Evolutionary conservation across 2,797 vertebrate genomes (phyloP).

Genomic region (Notoglanidium macrostoma): DNA sequence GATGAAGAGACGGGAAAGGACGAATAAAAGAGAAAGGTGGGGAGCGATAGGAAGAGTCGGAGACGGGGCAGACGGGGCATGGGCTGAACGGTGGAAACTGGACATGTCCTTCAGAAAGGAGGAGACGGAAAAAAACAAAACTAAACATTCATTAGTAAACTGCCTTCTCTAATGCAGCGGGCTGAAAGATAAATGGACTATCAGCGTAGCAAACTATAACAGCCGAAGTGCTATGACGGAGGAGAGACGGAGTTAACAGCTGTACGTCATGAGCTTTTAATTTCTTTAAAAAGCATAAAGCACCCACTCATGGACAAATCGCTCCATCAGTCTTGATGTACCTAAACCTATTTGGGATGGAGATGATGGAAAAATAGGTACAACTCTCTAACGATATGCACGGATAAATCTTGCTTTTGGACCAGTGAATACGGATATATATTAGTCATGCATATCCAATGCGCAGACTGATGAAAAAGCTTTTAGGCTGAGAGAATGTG

Average conservation of each 20-base stretch:
- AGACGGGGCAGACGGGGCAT: not conserved
- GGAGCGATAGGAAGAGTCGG: not conserved
- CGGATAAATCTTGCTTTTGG: not conserved
- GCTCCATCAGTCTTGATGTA: not conserved
- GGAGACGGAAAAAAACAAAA: constrained; percentile 18
- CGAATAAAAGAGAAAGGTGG: not conserved
- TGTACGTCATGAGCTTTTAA: not conserved
- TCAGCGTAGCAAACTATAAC: not conserved
- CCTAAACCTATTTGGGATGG: not conserved
- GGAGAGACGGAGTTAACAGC: not conserved
- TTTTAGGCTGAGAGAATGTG: constrained; percentile 22
- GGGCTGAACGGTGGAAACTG: not conserved
- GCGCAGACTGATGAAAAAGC: constrained; percentile 26
- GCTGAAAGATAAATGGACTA: constrained; percentile 1
- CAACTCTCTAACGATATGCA: not conserved
- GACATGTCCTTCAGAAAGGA: constrained; percentile 12
- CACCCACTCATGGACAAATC: no score
- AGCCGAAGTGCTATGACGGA: not conserved
- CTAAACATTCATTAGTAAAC: not conserved
- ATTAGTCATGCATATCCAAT: constrained; percentile 23
- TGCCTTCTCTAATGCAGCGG: not conserved
- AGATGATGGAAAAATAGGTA: not conserved
- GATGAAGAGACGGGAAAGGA: not conserved
- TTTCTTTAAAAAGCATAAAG: constrained; percentile 2
- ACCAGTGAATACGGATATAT: not conserved